A percentile compares a stretch with the other conserved stretches of the same genome.
phyloP scores from a whole-genome alignment of 1,140 invertebrate genomes.

The Sminthurinus signatus region DNA sequence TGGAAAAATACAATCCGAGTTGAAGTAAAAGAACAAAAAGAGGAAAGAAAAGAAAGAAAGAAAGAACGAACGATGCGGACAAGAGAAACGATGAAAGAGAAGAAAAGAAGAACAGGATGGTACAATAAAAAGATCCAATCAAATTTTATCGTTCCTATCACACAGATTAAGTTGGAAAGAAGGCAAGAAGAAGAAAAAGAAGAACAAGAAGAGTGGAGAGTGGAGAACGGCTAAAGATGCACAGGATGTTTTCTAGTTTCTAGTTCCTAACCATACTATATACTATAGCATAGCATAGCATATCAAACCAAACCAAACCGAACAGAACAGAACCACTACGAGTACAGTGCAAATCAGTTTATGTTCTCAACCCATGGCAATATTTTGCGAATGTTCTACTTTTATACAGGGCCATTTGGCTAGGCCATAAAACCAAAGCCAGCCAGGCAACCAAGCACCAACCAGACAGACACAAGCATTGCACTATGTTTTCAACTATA shows the following conservation, averaged over 20 bases:
- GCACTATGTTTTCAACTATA: too few species aligned
- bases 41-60: not conserved
- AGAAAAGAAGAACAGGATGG: slow-evolving; percentile 16
- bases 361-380: slow-evolving; percentile 32
- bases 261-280: too few species aligned
- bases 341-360: slow-evolving; percentile 40
- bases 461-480: too few species aligned
- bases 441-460: not conserved
- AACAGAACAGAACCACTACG: too few species aligned
- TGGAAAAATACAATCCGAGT: too few species aligned
- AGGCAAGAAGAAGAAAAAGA: slow-evolving; percentile 15
- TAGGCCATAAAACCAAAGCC: slow-evolving; percentile 37
- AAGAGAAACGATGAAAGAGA: slow-evolving; percentile 6
- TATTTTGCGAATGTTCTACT: slow-evolving; percentile 41
- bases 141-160: slow-evolving; percentile 37
- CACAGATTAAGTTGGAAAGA: slow-evolving; percentile 35
- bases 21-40: not conserved
- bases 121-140: slow-evolving; percentile 38
- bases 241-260: slow-evolving; percentile 27
- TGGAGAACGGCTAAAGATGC: slow-evolving; percentile 10
- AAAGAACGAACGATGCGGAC: not conserved
- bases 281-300: too few species aligned
- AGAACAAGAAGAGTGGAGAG: not conserved
- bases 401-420: slow-evolving; percentile 40
- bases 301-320: too few species aligned